These are phyloP conservation scores for Mythimna impura DNA, from an alignment of 2,888 invertebrate species.

Conservation along the genomic window DNA sequence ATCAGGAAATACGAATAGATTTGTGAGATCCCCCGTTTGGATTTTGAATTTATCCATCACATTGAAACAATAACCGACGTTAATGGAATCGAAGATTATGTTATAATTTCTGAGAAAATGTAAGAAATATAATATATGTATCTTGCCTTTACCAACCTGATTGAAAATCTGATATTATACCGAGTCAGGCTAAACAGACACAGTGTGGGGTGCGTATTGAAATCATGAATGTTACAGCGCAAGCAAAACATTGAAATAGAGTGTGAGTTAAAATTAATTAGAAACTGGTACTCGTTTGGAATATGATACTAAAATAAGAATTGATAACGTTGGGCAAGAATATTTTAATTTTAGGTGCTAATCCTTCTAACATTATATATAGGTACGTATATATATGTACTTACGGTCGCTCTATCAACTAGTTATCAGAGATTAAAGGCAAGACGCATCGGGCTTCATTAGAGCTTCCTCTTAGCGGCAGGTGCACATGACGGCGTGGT, in stretches of 20 bases:
- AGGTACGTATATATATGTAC: neutral
- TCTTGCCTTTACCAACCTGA: conserved; percentile 9
- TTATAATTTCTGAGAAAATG: conserved; percentile 21
- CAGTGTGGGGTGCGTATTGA: neutral
- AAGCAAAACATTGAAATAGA: conserved; percentile 9
- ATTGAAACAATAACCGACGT: conserved; percentile 30
- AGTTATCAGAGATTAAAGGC: conserved; percentile 59
- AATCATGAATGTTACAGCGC: conserved; percentile 13
- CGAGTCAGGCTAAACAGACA: neutral
- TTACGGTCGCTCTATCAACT: conserved; percentile 56
- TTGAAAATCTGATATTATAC: conserved; percentile 17
- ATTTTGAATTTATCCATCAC: conserved; percentile 33
- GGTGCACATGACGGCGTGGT: conserved; percentile 79
- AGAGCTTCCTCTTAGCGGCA: conserved; percentile 84
- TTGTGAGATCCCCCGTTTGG: conserved; percentile 21
- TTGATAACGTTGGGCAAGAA: neutral
- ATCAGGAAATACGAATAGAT: conserved; percentile 57
- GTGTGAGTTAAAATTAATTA: conserved; percentile 17
- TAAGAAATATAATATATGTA: neutral
- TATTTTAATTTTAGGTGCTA: neutral
- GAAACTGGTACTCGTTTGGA: neutral
- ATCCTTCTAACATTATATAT: conserved; percentile 10
- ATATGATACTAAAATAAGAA: neutral
- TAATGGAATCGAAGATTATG: conserved; percentile 48
- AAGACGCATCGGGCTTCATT: conserved; percentile 75